Base-by-base conservation (phyloP, 2,888 invertebrate genomes). In the Timandra comae region DNA sequence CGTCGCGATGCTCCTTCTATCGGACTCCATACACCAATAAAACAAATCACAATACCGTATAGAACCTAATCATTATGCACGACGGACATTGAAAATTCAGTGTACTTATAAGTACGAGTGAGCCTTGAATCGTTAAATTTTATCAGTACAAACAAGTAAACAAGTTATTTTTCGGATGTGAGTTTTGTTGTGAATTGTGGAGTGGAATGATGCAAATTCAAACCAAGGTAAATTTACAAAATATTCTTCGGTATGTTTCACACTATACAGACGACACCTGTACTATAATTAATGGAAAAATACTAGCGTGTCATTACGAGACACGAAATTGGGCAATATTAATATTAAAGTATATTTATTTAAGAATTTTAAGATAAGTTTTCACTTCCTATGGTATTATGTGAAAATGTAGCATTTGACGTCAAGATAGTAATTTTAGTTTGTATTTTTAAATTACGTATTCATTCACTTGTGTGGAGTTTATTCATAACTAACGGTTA, bases 161-260 rank as follows among this genome's bases (percentile, higher is more conserved):
- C n/a, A 41, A 43, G 46, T 51, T 44, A 46, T 41, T 48, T 60
- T 58, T 58, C 45, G 46, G 49, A 54, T 59, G 63, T 64, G 50
- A 64, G 63, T 66, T 63, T 16, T 62, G 58, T 58, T 58, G 50
- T 58, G 48, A 50, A 50, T 56, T 46, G 41, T 52, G 38, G 36
- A 35, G 32, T 53, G 44, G 47, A 53, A 52, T 57, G 56, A 52
- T 46, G 50, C 41, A 44, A 41, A 46, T 41, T 32, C 29, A 45
- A 52, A 35, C 43, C 41, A 33, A 39, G 35, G 39, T 43, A 24
- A 33, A 56, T 56, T 59, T 53, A 50, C 50, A 55, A 62, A 63
- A 56, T 56, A 55, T 47, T n/a, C 36, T 33, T 43, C 36, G 38
- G 42, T 37, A 32, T n/a, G n/a, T n/a, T n/a, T n/a, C n/a, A n/a